Evolutionary conservation across 2,888 invertebrate species (phyloP), one percentile per base, ranked within the genome.

Genomic region (Cephus spinipes): DNA sequence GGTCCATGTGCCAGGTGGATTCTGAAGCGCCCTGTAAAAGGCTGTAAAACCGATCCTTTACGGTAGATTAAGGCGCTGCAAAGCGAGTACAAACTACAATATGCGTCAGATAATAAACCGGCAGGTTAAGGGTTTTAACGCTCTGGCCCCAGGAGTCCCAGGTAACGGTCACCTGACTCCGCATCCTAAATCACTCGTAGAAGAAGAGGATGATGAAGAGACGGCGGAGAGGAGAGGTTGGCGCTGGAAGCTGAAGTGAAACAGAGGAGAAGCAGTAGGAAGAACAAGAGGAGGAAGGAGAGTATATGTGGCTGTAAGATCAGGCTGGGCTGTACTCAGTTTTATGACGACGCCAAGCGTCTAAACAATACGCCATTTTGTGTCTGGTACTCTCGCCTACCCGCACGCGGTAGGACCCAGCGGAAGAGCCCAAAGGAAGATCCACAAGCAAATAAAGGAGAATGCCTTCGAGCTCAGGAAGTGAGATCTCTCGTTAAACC

Each of bases 31-130:
- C 79, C 74, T 77, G 55, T 76, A 75, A 79, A 75, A 33, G 74
- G 83, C 78, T 77, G 82, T 84, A 84, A 85, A 86, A 82, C 80
- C 81, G 83, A 84, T 83, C 83, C 81, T 81, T 82, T 77, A 82
- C 79, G 82, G 81, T 77, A 81, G 83, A 87, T 88, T 85, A 85
- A 84, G 84, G 85, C 81, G 80, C 82, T 78, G 84, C 80, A 82
- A 81, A 82, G 81, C 81, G 79, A 86, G 78, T 78, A 82, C 76
- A 79, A 80, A 79, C 78, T 77, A 81, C 81, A 83, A 81, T 83
- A 80, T 81, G 81, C 81, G 78, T 79, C 77, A 83, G 81, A 87
- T 85, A 86, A 87, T 88, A 84, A 86, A 87, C 82, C 79, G 35
- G 81, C 85, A 84, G 87, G 85, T 87, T 86, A 84, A 84, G 83